Evolutionary conservation across 2,797 vertebrate genomes (phyloP).

Genomic region (Bradypodion pumilum): DNA sequence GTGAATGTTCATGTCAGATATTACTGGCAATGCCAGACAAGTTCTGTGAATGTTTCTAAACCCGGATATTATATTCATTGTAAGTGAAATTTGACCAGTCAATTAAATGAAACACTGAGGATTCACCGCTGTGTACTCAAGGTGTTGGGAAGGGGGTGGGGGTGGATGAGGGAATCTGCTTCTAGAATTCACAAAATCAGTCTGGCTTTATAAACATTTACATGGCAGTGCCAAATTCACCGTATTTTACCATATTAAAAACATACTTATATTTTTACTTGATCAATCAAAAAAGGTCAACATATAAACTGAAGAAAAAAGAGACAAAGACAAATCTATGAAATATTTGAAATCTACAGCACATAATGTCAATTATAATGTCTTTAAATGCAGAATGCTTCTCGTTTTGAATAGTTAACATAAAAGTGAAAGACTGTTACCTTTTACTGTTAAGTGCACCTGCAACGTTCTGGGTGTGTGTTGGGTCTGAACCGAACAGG

Average conservation of each 20-base stretch:
- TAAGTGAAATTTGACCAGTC: neutral
- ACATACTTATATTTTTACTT: neutral
- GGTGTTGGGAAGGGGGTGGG: neutral
- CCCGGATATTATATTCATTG: neutral
- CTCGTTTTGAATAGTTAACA: neutral
- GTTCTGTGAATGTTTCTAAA: neutral
- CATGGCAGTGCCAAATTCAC: neutral
- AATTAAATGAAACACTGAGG: neutral
- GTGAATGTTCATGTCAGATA: neutral
- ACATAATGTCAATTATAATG: neutral
- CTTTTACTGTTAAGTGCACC: conserved; percentile 95
- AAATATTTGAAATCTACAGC: neutral
- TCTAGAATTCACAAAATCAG: neutral
- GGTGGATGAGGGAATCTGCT: too few species aligned
- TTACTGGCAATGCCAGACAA: neutral
- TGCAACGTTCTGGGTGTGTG: conserved; percentile 90
- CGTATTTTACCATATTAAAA: too few species aligned
- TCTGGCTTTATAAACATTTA: neutral
- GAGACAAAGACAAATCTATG: neutral
- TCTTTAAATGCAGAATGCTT: neutral
- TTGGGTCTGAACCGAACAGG: conserved; percentile 95
- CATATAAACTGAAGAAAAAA: conserved; percentile 11
- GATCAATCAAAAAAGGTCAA: neutral
- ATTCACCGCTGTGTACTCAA: neutral
- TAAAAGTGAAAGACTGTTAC: conserved; percentile 62